Conservation (phyloP, 1,140 invertebrate species). For the Hydropsyche tenuis region DNA sequence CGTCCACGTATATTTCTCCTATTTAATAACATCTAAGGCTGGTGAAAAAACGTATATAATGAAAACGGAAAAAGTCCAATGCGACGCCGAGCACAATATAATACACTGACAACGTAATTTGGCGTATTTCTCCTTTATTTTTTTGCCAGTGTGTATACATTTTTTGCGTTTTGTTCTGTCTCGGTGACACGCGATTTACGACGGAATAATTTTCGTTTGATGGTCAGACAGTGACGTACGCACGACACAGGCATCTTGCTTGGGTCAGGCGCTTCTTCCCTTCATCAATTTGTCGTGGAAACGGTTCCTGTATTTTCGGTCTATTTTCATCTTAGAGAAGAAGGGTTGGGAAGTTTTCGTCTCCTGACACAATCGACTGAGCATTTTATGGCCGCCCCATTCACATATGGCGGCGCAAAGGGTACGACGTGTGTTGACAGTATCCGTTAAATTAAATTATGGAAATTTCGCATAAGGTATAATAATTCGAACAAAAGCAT, state of each 20-base stretch:
- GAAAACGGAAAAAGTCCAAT: too few relatives aligned
- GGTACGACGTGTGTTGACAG: slow-evolving; percentile 6
- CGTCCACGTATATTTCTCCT: neutral
- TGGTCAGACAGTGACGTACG: slow-evolving; percentile 18
- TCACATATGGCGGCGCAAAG: neutral
- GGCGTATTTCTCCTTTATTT: neutral
- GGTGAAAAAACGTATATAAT: too few relatives aligned
- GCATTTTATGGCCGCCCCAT: slow-evolving; percentile 2
- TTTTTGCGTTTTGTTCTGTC: neutral
- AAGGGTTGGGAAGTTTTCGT: neutral
- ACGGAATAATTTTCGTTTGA: slow-evolving; percentile 19
- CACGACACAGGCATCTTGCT: neutral
- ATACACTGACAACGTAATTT: neutral
- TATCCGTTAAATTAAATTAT: slow-evolving; percentile 8
- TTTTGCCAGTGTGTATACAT: neutral
- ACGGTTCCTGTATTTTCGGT: slow-evolving; percentile 3
- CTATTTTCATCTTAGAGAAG: neutral
- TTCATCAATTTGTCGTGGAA: neutral
- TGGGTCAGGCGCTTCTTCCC: neutral
- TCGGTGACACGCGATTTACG: slow-evolving; percentile 11
- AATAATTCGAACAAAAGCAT: too few relatives aligned
- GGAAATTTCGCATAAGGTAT: too few relatives aligned
- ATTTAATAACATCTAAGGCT: slow-evolving; percentile 7
- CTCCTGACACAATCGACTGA: neutral
- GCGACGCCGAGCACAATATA: neutral